Conservation (phyloP, 2,888 invertebrate species). For the Seira musarum region DNA sequence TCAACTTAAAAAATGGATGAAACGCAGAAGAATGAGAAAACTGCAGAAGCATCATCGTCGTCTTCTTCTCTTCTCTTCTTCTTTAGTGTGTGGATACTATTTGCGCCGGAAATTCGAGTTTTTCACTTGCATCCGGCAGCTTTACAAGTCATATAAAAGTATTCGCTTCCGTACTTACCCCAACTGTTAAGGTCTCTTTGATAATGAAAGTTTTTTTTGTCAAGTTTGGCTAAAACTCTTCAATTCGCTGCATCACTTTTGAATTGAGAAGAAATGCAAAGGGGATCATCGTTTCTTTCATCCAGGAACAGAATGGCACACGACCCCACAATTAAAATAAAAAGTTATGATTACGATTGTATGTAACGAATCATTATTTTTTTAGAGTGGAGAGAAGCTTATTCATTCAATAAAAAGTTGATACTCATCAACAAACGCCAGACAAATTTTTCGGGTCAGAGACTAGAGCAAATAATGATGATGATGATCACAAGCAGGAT, state of each 20-base stretch:
- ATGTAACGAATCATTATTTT: too few relatives aligned
- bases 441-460: constrained; percentile 55
- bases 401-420: background rate
- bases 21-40: constrained; percentile 14
- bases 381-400: too few relatives aligned
- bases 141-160: constrained; percentile 67
- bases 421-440: background rate
- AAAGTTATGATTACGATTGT: too few relatives aligned
- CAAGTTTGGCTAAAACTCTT: constrained; percentile 31
- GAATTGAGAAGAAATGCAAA: constrained; percentile 26
- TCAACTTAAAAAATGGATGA: constrained; percentile 19
- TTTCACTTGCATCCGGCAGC: constrained; percentile 66
- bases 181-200: constrained; percentile 17
- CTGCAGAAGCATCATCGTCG: constrained; percentile 37
- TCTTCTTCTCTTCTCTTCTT: constrained; percentile 25
- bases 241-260: constrained; percentile 36
- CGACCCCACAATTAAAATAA: background rate
- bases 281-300: constrained; percentile 48
- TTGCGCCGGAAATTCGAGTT: constrained; percentile 61
- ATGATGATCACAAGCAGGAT: constrained; percentile 5
- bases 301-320: background rate
- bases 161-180: constrained; percentile 66
- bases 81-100: background rate
- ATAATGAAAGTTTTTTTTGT: constrained; percentile 36
- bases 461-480: constrained; percentile 42